Base-by-base conservation (phyloP, 2,797 vertebrate genomes). In the Lutjanus argentimaculatus region DNA sequence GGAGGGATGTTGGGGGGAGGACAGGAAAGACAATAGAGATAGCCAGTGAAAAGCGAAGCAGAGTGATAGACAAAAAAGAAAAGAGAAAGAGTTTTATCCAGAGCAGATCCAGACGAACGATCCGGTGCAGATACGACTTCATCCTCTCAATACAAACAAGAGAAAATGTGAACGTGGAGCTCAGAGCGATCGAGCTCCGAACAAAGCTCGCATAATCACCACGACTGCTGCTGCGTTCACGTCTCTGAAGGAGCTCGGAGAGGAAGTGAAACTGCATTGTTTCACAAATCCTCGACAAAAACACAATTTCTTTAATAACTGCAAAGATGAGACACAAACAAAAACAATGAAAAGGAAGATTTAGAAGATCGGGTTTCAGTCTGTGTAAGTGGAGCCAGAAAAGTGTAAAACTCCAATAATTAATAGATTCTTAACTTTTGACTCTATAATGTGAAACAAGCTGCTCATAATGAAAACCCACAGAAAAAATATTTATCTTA, bases 121-220 rank as follows among this genome's bases (percentile, higher is more conserved):
- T 83, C 51, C n/a, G 0, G 42, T 2, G 25, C 3, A 77, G 67
- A 72, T 72, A 55, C 1, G 55, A 78, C 56, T 82, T 75, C 67
- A 67, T 86, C 70, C 40, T 59, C 63, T 66, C 7, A 0, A 74
- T 6, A 17, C 63, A 61, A 66, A 79, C 55, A 48, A 45, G 2
- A 56, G 63, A 58, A n/a, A 48, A 63, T 11, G 30, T 70, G 62
- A 15, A 53, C 40, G 52, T 1, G 64, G 45, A 49, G 71, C 72
- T 77, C 52, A 30, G 36, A 25, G 62, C 15, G 66, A 64, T 8
- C 56, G 49, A 67, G 76, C 81, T 52, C 19, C 17, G 57, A 75
- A 73, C 79, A 80, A 84, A 83, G 79, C 74, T 9, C 0, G 21
- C 2, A n/a, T 80, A 58, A 76, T 81, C 63, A 65, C 22, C 13